Conservation (phyloP, 2,888 invertebrate species). For the Pristionchus fissidentatus region DNA sequence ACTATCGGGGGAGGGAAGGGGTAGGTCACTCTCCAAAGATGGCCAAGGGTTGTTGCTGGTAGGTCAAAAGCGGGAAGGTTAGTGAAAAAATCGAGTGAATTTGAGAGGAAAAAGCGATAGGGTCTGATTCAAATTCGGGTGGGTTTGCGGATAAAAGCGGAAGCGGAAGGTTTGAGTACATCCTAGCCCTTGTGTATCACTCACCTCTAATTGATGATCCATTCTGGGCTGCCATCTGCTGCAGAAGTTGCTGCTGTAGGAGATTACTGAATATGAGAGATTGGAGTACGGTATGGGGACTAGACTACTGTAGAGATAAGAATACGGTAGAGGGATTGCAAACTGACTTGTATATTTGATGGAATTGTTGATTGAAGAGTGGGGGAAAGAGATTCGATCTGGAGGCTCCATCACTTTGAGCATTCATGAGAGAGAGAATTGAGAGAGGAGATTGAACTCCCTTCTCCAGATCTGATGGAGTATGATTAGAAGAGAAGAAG, state of each 20-base stretch:
- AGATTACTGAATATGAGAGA: background rate
- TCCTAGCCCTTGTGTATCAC: background rate
- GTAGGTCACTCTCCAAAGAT: background rate
- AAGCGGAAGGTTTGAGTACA: no score
- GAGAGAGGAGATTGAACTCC: constrained; percentile 13
- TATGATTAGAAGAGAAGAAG: background rate
- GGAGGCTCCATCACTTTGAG: background rate
- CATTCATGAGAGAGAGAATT: constrained; percentile 4
- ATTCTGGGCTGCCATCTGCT: background rate
- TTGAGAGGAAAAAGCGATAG: no score
- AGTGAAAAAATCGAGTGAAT: no score
- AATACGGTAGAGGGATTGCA: background rate
- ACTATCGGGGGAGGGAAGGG: no score
- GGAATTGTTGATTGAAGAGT: constrained; percentile 13
- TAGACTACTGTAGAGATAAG: background rate
- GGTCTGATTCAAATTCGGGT: no score
- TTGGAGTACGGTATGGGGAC: background rate
- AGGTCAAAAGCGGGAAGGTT: no score
- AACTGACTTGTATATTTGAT: constrained; percentile 38
- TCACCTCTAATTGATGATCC: constrained; percentile 9
- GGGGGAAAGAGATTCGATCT: constrained; percentile 4
- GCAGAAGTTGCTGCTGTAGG: constrained; percentile 9
- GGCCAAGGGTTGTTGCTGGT: no score
- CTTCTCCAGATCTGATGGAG: background rate
- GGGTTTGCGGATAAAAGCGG: no score